Base-by-base conservation (phyloP, 2,888 invertebrate genomes). In the Resseliella maxima region DNA sequence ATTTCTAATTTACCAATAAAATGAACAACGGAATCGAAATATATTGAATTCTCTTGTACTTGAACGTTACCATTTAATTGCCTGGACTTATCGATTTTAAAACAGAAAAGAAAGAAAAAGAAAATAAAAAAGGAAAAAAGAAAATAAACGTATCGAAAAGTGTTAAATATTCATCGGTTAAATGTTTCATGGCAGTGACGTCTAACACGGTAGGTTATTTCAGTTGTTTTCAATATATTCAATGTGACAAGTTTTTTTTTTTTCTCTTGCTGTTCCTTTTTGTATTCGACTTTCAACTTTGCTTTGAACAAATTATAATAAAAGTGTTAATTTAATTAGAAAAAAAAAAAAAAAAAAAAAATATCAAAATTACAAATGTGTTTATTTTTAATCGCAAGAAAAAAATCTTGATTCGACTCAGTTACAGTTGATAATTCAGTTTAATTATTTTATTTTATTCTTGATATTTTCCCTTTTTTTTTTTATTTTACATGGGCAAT, bases 121-220 rank as follows among this genome's bases (percentile, higher is more conserved):
- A 45, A 12, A 45, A 45, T 12, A 5, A 12, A 10, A 45, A n/a
- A n/a, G n/a, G n/a, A n/a, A n/a, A n/a, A n/a, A n/a, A n/a, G n/a
- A n/a, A n/a, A n/a, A n/a, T n/a, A n/a, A n/a, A n/a, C n/a, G n/a
- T n/a, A 31, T 72, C 35, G 72, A 72, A 72, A 31, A 72, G 72
- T 72, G 72, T 72, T 72, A 72, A 72, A 72, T 72, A 72, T 72
- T 72, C n/a, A 72, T 72, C 31, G 31, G 27, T 31, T 35, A 72
- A 72, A 72, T 15, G 72, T 31, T 72, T 72, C 59, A 24, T 35
- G 35, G 5, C 15, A 24, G 31, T 72, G 72, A 72, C 72, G 72
- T 31, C 59, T 72, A 2, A 72, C 72, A 72, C 72, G 72, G 72
- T 72, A 72, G 15, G 72, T 72, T 72, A 1, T 59, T 24, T n/a